These are phyloP conservation scores for Amphipoea lucens DNA, from an alignment of 2,888 invertebrate species.

Conservation along the genomic window DNA sequence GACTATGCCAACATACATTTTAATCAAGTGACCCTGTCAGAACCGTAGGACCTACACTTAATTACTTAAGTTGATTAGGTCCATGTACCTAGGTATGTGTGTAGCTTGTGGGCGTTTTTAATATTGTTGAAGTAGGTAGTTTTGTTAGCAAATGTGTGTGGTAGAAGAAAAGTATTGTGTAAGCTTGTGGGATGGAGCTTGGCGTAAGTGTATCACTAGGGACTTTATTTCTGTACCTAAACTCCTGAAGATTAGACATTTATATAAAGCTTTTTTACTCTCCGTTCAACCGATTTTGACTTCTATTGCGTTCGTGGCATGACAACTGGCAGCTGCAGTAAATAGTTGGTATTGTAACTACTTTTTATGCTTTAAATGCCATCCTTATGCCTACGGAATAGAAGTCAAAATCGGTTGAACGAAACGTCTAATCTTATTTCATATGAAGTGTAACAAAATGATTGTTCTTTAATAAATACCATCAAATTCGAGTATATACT, in stretches of 20 bases:
- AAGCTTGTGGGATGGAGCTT: not conserved
- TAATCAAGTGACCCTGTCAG: conserved; percentile 78
- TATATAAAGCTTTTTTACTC: too few species aligned
- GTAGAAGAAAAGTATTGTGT: conserved; percentile 32
- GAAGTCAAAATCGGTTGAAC: too few species aligned
- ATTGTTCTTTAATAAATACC: not conserved
- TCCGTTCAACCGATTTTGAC: too few species aligned
- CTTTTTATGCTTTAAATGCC: too few species aligned
- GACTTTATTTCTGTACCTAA: not conserved
- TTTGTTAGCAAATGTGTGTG: conserved; percentile 28
- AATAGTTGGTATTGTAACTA: too few species aligned
- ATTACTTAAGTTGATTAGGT: conserved; percentile 75
- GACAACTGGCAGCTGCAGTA: too few species aligned
- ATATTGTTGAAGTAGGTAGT: conserved; percentile 50
- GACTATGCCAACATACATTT: conserved; percentile 76
- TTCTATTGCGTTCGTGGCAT: too few species aligned
- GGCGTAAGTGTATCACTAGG: not conserved
- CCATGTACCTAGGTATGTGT: conserved; percentile 19
- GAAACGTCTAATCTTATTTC: too few species aligned
- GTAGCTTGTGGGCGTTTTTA: conserved; percentile 43
- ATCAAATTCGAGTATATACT: not conserved
- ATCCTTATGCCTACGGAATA: too few species aligned
- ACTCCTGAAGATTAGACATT: too few species aligned
- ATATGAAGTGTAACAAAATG: too few species aligned
- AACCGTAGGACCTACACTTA: conserved; percentile 64